Base-by-base conservation (phyloP, 2,113 vertebrate species). In the Callipepla squamata region DNA sequence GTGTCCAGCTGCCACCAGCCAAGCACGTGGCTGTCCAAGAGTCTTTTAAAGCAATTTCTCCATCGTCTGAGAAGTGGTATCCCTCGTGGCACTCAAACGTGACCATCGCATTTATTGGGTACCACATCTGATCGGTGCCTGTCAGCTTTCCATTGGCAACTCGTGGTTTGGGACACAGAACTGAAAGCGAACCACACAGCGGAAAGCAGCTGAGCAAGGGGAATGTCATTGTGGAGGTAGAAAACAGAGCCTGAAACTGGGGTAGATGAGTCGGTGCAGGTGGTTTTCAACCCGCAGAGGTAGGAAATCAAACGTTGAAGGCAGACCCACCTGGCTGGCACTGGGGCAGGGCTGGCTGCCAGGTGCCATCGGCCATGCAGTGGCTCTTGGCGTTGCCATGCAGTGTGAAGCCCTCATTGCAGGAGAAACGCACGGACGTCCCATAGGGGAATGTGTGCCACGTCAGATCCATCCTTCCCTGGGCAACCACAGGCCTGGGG, bases 301-400 rank as follows among this genome's bases (percentile, higher is more conserved):
- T 40, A 14, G 12, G 36, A 70, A 58, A 62, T 9, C 30, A 53
- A 57, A 53, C 0, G 0, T 3, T 38, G n/a, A 21, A 62, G 57
- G 38, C 7, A 59, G 88, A 94, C 96, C 87, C 85, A 98, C 97
- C 91, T 51, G 94, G 96, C 66, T 13, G 78, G 75, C 97, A 97
- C 72, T 85, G 8, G 15, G 97, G 97, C 55, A 97, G 4, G 3
- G 96, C 76, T 1, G 96, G 96, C 19, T 26, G 9, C 97, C 97
- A 97, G 55, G 53, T 19, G 13, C 96, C 62, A 1, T 97, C 20
- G 2, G 92, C 86, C 30, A 2, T 63, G 61, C 97, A 97, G 18
- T 4, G 84, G 66, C 92, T 97, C 96, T 94, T 83, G 2, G 11
- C 51, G 38, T 88, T 61, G 1, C 97, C 97, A 0, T 3, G 55